Percentiles rank a stretch among this genome's conserved stretches.
These are phyloP conservation scores for Cheilosia vernalis DNA, from an alignment of 2,888 invertebrate species.

Conservation along the genomic window DNA sequence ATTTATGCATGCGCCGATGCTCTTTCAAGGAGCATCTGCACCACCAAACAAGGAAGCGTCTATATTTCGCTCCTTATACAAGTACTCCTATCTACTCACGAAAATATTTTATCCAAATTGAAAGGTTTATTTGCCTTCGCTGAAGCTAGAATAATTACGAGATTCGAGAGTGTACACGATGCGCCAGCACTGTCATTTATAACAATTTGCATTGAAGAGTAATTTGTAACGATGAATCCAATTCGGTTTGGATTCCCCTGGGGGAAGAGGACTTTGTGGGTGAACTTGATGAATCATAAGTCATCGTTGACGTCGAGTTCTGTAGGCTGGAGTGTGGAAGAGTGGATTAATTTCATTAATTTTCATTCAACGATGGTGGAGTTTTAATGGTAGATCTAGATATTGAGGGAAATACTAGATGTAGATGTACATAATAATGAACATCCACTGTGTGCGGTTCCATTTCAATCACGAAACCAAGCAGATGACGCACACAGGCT, in stretches of 20 bases:
- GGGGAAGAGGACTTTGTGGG: slow-evolving; percentile 22
- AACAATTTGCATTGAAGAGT: slow-evolving; percentile 67
- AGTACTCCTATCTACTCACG: slow-evolving; percentile 17
- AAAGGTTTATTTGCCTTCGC: slow-evolving; percentile 72
- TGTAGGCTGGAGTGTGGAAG: slow-evolving; percentile 26
- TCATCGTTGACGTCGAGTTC: slow-evolving; percentile 28
- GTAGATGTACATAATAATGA: not conserved
- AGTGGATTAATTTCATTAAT: slow-evolving; percentile 74
- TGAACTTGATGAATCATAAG: slow-evolving; percentile 65
- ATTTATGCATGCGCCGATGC: slow-evolving; percentile 46
- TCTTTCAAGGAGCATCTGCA: slow-evolving; percentile 43
- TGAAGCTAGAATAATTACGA: slow-evolving; percentile 57
- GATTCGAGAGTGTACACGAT: slow-evolving; percentile 13
- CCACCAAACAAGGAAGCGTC: slow-evolving; percentile 28
- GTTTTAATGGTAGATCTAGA: slow-evolving; percentile 16
- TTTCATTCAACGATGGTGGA: slow-evolving; percentile 36
- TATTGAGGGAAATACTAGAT: not conserved
- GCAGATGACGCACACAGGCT: no score
- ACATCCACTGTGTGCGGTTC: not conserved
- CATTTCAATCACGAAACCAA: not conserved
- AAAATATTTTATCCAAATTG: slow-evolving; percentile 72
- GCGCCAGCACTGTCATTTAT: slow-evolving; percentile 63
- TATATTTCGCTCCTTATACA: slow-evolving; percentile 22
- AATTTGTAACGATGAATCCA: slow-evolving; percentile 67
- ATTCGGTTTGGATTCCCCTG: slow-evolving; percentile 39